Evolutionary conservation across 2,797 vertebrate genomes (phyloP).

Genomic region (Sarcoramphus papa): DNA sequence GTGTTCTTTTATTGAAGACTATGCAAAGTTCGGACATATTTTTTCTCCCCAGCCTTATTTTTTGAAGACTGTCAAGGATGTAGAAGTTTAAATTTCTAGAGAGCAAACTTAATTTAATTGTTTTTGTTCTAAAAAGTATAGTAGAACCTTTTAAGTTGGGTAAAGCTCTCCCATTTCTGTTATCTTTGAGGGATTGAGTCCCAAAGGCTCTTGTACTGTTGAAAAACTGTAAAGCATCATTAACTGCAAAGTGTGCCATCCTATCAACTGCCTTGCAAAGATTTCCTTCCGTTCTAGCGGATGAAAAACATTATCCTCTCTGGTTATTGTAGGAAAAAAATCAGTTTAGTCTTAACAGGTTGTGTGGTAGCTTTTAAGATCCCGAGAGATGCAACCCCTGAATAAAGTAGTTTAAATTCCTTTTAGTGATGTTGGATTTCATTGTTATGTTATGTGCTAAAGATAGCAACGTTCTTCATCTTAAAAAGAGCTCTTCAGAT

Average conservation of each 20-base stretch:
- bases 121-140: not conserved
- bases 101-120: not conserved
- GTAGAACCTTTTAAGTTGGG: not conserved
- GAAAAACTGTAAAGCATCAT: not conserved
- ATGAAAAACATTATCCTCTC: not conserved
- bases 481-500: not conserved
- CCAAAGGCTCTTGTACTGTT: not conserved
- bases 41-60: not conserved
- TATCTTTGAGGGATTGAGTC: not conserved
- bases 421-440: not conserved
- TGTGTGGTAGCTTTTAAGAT: not conserved
- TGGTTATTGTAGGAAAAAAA: not conserved
- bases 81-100: not conserved
- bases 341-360: not conserved
- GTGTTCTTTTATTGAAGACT: not conserved
- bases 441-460: not conserved
- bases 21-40: fast-evolving
- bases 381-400: not conserved
- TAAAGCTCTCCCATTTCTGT: not conserved
- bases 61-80: not conserved
- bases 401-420: not conserved
- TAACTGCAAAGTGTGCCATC: not conserved
- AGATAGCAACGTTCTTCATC: not conserved
- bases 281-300: not conserved
- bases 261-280: not conserved